phyloP scores from a whole-genome alignment of 1,140 invertebrate species.

The Zeugodacus cucurbitae region DNA sequence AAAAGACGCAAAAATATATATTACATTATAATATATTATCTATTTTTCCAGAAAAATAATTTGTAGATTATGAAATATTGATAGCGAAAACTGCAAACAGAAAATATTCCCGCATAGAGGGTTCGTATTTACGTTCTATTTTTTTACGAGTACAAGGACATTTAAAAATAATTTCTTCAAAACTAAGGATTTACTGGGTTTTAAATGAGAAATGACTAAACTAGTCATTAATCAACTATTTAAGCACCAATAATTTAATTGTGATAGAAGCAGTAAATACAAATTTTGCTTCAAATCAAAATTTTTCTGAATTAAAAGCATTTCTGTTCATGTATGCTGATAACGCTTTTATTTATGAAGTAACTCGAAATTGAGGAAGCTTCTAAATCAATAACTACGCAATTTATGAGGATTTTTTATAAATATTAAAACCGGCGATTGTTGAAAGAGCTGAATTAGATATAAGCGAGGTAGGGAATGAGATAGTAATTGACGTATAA shows the following conservation, averaged over 20 bases:
- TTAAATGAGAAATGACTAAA: background rate
- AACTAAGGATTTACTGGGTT: background rate
- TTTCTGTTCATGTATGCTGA: background rate
- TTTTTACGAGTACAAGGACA: background rate
- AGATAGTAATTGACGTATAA: background rate
- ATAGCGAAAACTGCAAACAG: background rate
- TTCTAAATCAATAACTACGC: background rate
- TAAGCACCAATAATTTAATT: background rate
- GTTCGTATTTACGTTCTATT: background rate
- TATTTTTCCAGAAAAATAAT: background rate
- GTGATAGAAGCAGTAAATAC: background rate
- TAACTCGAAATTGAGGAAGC: background rate
- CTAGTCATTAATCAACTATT: background rate
- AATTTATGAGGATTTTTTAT: conserved; percentile 11
- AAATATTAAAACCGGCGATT: conserved; percentile 62
- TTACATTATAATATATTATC: background rate
- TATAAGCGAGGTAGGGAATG: background rate
- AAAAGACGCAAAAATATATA: background rate
- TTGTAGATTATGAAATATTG: background rate
- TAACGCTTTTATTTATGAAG: background rate
- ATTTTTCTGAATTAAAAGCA: background rate
- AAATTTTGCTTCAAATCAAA: background rate
- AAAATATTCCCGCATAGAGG: background rate
- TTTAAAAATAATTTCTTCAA: background rate
- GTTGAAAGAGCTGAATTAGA: conserved; percentile 66